Evolutionary conservation across 2,113 vertebrate genomes (phyloP).

Genomic region (Probosciger aterrimus): DNA sequence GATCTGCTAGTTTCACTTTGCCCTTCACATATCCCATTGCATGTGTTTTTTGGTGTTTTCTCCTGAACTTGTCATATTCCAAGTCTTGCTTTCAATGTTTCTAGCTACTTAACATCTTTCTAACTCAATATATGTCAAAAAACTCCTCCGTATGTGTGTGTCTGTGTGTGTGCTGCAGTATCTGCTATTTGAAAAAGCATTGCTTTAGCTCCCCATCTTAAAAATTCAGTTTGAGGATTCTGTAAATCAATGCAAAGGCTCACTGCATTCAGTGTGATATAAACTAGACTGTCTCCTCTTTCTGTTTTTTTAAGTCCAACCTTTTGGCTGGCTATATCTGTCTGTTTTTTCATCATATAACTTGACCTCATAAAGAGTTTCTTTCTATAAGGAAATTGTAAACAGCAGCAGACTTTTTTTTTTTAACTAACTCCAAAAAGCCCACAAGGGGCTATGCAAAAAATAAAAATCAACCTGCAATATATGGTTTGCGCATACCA

Average conservation of each 20-base stretch:
- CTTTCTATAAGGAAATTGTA: neutral
- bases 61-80: neutral
- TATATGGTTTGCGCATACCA: neutral
- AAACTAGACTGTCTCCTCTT: neutral
- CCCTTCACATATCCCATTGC: neutral
- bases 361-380: neutral
- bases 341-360: neutral
- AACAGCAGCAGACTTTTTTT: neutral
- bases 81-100: neutral
- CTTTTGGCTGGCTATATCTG: neutral
- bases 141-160: fast-evolving
- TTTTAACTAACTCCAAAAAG: neutral
- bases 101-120: neutral
- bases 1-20: neutral
- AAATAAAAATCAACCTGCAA: neutral
- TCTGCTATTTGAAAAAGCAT: neutral
- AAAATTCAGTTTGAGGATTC: neutral
- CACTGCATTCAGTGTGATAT: neutral
- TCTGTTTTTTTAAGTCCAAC: neutral
- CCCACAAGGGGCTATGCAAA: neutral
- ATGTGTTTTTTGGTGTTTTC: neutral
- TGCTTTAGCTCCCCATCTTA: neutral
- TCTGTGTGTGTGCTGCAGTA: neutral
- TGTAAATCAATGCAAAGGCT: neutral
- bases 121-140: neutral